Percentiles rank a stretch among this genome's conserved stretches.
Evolutionary conservation across 1,140 invertebrate species (phyloP).

Genomic region (Brachionus sp.): DNA sequence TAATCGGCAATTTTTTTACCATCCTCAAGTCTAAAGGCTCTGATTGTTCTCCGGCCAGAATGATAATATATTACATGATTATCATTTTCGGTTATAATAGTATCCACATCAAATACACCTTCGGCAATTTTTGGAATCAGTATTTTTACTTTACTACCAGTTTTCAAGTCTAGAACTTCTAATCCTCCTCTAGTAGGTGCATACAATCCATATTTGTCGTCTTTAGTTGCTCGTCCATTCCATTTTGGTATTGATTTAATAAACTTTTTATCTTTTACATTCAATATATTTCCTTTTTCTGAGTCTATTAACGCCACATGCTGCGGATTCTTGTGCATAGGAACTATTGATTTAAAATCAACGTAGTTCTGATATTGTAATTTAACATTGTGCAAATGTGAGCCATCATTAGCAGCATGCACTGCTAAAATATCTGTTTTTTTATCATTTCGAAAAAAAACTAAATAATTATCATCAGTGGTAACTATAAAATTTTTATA

Average conservation of each 20-base stretch:
- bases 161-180: conserved; percentile 64
- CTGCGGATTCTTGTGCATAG: conserved; percentile 71
- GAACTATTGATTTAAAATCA: conserved; percentile 61
- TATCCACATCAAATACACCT: conserved; percentile 90
- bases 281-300: conserved; percentile 44
- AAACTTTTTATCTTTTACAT: conserved; percentile 50
- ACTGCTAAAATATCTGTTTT: conserved; percentile 77
- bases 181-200: conserved; percentile 86
- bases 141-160: conserved; percentile 57
- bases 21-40: conserved; percentile 81
- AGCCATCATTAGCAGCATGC: conserved; percentile 77
- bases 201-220: conserved; percentile 78
- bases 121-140: conserved; percentile 83
- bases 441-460: conserved; percentile 76
- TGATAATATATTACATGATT: conserved; percentile 95
- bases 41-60: conserved; percentile 82
- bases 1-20: conserved; percentile 87
- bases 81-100: conserved; percentile 86
- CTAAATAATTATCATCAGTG: conserved; percentile 72
- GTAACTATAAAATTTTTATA: conserved; percentile 69
- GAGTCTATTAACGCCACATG: conserved; percentile 24
- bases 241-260: conserved; percentile 61
- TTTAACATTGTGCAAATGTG: conserved; percentile 69
- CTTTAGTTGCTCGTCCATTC: conserved; percentile 61
- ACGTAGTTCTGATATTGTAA: conserved; percentile 55